Evolutionary conservation across 2,797 vertebrate genomes (phyloP).

Genomic region (Gadopsis bispinosus): DNA sequence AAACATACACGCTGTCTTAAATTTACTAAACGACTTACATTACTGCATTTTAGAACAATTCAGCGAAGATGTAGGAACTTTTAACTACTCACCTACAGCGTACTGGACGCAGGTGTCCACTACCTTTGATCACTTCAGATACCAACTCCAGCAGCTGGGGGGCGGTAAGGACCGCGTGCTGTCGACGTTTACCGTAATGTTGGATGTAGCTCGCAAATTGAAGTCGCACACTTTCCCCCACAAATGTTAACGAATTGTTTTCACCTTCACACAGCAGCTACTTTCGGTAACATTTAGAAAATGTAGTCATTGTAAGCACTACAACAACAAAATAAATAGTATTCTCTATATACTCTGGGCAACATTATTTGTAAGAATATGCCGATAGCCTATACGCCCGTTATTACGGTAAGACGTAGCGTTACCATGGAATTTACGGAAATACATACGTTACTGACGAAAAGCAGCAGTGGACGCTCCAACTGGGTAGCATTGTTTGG

Average conservation of each 20-base stretch:
- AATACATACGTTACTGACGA: slow-evolving; percentile 63
- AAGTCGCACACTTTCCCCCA: accelerated
- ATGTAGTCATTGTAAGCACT: accelerated
- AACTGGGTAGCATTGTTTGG: slow-evolving; percentile 2
- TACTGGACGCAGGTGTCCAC: slow-evolving; percentile 46
- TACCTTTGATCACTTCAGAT: slow-evolving; percentile 40
- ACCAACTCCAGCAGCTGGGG: slow-evolving; percentile 25
- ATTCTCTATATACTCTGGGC: accelerated
- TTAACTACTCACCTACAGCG: slow-evolving; percentile 44
- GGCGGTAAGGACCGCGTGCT: slow-evolving; percentile 30
- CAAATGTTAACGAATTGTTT: not conserved
- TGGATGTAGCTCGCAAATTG: not conserved
- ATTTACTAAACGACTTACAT: not conserved
- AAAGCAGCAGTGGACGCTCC: slow-evolving; percentile 21
- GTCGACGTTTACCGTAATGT: slow-evolving; percentile 59
- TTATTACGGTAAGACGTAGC: slow-evolving; percentile 63
- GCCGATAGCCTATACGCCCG: accelerated
- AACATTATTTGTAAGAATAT: not conserved
- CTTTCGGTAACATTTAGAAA: not conserved
- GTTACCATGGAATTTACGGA: slow-evolving; percentile 82
- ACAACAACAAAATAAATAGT: accelerated
- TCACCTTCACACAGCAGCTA: not conserved
- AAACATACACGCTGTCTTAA: not conserved
- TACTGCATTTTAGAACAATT: not conserved
- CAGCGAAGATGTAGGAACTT: slow-evolving; percentile 23